Evolutionary conservation across 2,888 invertebrate species (phyloP).

Genomic region (Cephus spinipes): DNA sequence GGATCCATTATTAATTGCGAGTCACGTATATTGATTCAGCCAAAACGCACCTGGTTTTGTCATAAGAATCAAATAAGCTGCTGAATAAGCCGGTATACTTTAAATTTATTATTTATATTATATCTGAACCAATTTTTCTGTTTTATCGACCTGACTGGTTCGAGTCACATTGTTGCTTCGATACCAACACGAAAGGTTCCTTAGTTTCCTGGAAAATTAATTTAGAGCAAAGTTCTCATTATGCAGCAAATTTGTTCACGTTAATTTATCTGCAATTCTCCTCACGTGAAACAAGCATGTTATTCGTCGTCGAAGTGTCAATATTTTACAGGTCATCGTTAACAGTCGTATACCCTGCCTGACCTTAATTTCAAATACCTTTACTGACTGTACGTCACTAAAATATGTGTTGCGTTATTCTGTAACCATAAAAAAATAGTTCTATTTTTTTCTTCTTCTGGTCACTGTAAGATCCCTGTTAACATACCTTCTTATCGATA

Average conservation of each 20-base stretch:
- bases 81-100: too few species aligned
- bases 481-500: neutral
- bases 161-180: neutral
- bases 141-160: neutral
- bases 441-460: neutral
- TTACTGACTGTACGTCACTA: neutral
- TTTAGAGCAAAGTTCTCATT: neutral
- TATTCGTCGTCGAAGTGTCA: neutral
- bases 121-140: neutral
- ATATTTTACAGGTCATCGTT: neutral
- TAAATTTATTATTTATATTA: neutral
- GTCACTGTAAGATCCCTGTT: neutral
- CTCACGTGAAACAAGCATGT: neutral
- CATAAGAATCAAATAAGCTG: too few species aligned
- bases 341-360: neutral
- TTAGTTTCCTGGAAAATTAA: neutral
- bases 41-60: too few species aligned
- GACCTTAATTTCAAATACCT: neutral
- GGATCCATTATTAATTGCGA: neutral
- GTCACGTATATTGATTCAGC: too few species aligned
- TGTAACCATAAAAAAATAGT: neutral
- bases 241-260: neutral
- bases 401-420: neutral
- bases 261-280: neutral
- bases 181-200: neutral